Evolutionary conservation across 2,888 invertebrate genomes (phyloP).

Genomic region (Chrysotoxum bicinctum): DNA sequence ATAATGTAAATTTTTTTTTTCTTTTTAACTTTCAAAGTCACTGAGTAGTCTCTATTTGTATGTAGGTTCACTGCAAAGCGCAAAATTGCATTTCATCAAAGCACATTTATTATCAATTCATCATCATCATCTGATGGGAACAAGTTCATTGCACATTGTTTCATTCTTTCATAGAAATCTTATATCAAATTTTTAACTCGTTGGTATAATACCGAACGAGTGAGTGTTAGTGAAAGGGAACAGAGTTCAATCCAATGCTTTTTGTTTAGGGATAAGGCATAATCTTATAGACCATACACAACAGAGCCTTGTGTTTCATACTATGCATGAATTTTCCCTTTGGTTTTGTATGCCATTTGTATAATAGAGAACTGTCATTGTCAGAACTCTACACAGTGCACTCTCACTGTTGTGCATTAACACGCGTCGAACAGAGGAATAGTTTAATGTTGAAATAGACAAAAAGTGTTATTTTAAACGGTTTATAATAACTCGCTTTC

Average conservation of each 20-base stretch:
- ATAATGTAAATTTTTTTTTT: background rate
- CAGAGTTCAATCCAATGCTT: constrained; percentile 7
- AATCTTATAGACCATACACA: background rate
- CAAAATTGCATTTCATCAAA: constrained; percentile 32
- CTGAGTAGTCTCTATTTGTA: background rate
- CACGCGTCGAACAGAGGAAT: background rate
- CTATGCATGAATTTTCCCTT: constrained; percentile 24
- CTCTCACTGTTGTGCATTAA: background rate
- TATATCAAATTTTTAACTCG: constrained; percentile 8
- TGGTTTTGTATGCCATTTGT: constrained; percentile 16
- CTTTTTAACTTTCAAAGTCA: constrained; percentile 28
- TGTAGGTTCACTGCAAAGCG: background rate
- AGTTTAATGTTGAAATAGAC: background rate
- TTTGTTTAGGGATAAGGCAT: constrained; percentile 37
- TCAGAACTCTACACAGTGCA: background rate
- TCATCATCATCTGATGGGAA: constrained; percentile 33
- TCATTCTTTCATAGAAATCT: background rate
- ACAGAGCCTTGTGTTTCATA: constrained; percentile 40
- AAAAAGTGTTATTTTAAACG: background rate
- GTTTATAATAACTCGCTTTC: too few species aligned
- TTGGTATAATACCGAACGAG: background rate
- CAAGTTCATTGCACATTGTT: constrained; percentile 58
- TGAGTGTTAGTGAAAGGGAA: background rate
- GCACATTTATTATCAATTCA: constrained; percentile 8
- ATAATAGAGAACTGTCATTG: background rate